A percentile compares a stretch with the other conserved stretches of the same genome.
Evolutionary conservation across 2,113 vertebrate species (phyloP).

Genomic region (Anarrhichthys ocellatus): DNA sequence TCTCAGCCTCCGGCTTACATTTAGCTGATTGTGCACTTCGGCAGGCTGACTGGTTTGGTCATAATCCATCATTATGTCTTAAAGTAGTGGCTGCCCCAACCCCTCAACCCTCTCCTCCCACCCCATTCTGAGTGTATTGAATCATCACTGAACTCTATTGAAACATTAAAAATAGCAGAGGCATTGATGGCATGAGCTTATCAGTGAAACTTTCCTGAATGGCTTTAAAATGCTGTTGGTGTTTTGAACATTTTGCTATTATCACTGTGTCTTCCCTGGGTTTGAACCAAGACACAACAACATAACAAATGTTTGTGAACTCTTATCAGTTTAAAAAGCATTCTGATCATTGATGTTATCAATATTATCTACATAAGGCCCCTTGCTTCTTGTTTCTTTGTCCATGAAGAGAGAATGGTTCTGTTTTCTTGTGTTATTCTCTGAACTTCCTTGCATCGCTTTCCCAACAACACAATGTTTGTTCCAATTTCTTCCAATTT

Average conservation of each 20-base stretch:
- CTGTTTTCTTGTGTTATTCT: background rate
- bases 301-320: background rate
- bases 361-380: background rate
- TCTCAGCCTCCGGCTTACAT: conserved; percentile 74
- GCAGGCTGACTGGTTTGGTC: conserved; percentile 62
- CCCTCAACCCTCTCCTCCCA: background rate
- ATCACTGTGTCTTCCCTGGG: background rate
- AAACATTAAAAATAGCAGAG: conserved; percentile 53
- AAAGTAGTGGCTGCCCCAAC: conserved; percentile 39
- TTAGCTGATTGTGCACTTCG: conserved; percentile 81
- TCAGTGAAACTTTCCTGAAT: conserved; percentile 26
- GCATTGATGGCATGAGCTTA: conserved; percentile 14
- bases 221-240: background rate
- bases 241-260: background rate
- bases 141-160: conserved; percentile 61
- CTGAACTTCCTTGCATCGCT: conserved; percentile 10
- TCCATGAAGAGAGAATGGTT: background rate
- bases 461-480: background rate
- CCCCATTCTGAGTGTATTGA: conserved; percentile 32
- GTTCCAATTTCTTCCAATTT: conserved; percentile 14
- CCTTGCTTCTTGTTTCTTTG: background rate
- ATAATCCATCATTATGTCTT: conserved; percentile 81
- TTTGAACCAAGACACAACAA: background rate
- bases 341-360: conserved; percentile 9
- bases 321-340: conserved; percentile 4